Evolutionary conservation across 2,797 vertebrate species (phyloP).

Genomic region (Cirrhinus molitorella): DNA sequence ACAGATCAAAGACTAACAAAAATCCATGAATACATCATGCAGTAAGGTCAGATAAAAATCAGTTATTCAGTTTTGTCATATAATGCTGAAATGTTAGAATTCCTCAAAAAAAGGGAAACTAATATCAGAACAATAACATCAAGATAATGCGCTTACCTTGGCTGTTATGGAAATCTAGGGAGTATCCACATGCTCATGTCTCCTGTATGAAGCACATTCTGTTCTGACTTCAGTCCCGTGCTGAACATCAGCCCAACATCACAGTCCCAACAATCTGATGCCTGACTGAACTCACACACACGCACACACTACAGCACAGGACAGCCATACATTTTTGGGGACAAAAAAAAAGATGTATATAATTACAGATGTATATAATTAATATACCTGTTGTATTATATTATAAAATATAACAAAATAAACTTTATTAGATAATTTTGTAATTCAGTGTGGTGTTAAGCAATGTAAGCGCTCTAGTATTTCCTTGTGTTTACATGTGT

Average conservation of each 20-base stretch:
- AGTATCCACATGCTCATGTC: constrained; percentile 5
- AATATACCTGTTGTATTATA: background rate
- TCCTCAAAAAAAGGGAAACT: background rate
- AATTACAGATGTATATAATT: too few species aligned
- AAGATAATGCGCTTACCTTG: background rate
- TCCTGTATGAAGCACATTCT: constrained; percentile 12
- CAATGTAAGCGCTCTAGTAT: background rate
- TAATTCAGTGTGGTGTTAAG: background rate
- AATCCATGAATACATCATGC: constrained; percentile 2
- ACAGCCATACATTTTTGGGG: background rate
- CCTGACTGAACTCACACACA: constrained; percentile 8
- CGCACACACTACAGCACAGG: background rate
- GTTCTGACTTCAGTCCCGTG: constrained; percentile 6
- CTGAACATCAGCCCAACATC: constrained; percentile 13
- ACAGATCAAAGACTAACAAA: background rate
- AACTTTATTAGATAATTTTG: background rate
- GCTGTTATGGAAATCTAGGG: background rate
- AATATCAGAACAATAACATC: background rate
- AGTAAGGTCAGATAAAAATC: too few species aligned
- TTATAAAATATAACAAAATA: background rate
- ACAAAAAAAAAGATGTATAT: too few species aligned
- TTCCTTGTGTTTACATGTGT: constrained; percentile 45
- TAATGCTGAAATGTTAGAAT: background rate
- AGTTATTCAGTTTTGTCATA: too few species aligned
- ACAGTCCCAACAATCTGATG: constrained; percentile 1